These are phyloP conservation scores for Sycophaga agraensis DNA, from an alignment of 1,140 invertebrate genomes.

Conservation along the genomic window DNA sequence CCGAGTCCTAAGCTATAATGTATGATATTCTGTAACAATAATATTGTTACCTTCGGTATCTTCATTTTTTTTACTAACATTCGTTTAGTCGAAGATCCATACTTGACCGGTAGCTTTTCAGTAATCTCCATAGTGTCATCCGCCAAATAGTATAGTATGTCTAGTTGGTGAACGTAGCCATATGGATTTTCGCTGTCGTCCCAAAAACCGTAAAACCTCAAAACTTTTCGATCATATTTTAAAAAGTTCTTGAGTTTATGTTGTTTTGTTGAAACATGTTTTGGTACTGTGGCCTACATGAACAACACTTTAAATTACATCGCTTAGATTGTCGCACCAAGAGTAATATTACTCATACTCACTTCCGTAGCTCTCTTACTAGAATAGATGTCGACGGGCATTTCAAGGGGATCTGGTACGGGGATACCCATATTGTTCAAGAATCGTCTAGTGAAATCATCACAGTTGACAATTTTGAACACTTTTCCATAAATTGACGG, in stretches of 20 bases:
- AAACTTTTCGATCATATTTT: constrained; percentile 73
- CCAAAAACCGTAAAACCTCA: constrained; percentile 88
- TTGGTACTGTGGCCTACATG: too few relatives aligned
- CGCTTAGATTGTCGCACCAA: too few relatives aligned
- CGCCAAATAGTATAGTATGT: constrained; percentile 80
- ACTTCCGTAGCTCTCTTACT: constrained; percentile 52
- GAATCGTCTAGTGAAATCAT: constrained; percentile 83
- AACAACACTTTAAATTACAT: too few relatives aligned
- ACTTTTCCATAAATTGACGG: constrained; percentile 74
- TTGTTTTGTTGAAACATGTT: neutral
- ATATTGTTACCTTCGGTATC: constrained; percentile 69
- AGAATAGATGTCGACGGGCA: constrained; percentile 62
- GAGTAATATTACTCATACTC: too few relatives aligned
- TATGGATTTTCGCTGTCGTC: constrained; percentile 76
- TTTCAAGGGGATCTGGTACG: constrained; percentile 74
- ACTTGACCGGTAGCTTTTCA: constrained; percentile 70
- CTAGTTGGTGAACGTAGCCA: constrained; percentile 73
- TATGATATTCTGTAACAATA: too few relatives aligned
- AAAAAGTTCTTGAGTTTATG: constrained; percentile 65
- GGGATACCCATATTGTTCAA: constrained; percentile 80
- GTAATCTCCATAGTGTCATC: constrained; percentile 90
- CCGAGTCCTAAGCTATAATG: too few relatives aligned
- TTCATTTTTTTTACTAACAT: constrained; percentile 75
- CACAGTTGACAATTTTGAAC: constrained; percentile 81
- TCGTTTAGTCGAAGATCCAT: constrained; percentile 68